phyloP scores from a whole-genome alignment of 1,140 invertebrate species.

The Myzus persicae region DNA sequence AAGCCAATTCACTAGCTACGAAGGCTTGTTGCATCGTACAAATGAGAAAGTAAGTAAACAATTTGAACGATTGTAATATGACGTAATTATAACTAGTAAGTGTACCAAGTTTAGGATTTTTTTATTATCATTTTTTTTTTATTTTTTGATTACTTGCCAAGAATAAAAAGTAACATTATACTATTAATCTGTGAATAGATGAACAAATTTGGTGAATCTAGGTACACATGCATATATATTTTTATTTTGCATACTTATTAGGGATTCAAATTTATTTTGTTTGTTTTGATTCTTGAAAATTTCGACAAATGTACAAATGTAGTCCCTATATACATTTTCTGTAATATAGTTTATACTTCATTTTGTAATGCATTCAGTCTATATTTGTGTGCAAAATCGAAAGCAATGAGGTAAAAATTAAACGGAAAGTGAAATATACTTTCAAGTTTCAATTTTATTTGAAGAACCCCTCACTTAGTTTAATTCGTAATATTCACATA shows the following conservation, averaged over 20 bases:
- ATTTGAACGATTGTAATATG: neutral
- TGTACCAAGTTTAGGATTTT: neutral
- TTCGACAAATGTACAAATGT: no score
- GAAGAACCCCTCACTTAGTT: neutral
- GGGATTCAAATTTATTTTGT: no score
- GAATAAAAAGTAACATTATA: neutral
- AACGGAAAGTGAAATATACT: neutral
- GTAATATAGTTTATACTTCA: neutral
- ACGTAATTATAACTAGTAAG: neutral
- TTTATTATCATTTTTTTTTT: no score
- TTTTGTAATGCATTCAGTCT: neutral
- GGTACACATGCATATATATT: no score
- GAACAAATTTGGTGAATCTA: neutral
- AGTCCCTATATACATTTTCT: neutral
- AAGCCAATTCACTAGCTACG: conserved; percentile 87
- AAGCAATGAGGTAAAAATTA: neutral
- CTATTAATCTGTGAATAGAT: neutral
- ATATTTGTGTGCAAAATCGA: neutral
- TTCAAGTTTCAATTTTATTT: neutral
- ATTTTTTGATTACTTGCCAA: neutral
- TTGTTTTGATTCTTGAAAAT: no score
- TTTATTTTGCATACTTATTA: neutral
- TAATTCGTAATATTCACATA: neutral
- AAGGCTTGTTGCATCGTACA: conserved; percentile 85
- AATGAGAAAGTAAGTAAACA: conserved; percentile 73